Base-by-base conservation (phyloP, 2,888 invertebrate genomes). In the Oscheius sp. region DNA sequence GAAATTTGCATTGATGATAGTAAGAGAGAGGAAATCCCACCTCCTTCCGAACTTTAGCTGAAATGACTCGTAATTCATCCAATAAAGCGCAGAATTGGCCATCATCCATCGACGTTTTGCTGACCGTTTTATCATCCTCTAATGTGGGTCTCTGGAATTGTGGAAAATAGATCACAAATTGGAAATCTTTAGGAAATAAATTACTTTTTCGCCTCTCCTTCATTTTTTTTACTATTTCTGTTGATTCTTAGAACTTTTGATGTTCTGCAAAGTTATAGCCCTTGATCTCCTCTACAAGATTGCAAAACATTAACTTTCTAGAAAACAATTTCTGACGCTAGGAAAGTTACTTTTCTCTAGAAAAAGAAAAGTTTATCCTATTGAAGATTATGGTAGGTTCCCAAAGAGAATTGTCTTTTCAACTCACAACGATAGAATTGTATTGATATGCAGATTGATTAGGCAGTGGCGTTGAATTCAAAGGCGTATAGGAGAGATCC, bases 1-100 rank as follows among this genome's bases (percentile, higher is more conserved):
- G 25, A 61, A 29, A 15, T 8, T 37, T 12, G 12, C 10, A 37
- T 37, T 37, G 12, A 12, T 10, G 37, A 37, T 37, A 8, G 12
- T 10, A 10, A 37, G 37, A 37, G 37, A 37, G 37, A 37, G 37
- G 12, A 12, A 37, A 12, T 10, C 10, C 33, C 17, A 82, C 83
- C 69, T 85, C 85, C 73, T 85, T 85, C 17, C 83, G 78, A 10
- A 84, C 80, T 65, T 82, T 80, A 10, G 79, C 75, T 5, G 83
- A 82, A 20, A 85, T 76, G 3, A 80, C 72, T 25, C 74, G 66
- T 29, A 81, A 63, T 45, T 81, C 81, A 23, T 72, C 70, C 33
- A 81, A 67, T 48, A 81, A 73, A 17, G 71, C 63, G 48, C 71
- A 65, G 69, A 77, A 78, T 48, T 81, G 81, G 29, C 61, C 64